A percentile compares a stretch with the other conserved stretches of the same genome.
These are phyloP conservation scores for Acipenser ruthenus DNA, from an alignment of 2,797 vertebrate genomes.

Conservation along the genomic window DNA sequence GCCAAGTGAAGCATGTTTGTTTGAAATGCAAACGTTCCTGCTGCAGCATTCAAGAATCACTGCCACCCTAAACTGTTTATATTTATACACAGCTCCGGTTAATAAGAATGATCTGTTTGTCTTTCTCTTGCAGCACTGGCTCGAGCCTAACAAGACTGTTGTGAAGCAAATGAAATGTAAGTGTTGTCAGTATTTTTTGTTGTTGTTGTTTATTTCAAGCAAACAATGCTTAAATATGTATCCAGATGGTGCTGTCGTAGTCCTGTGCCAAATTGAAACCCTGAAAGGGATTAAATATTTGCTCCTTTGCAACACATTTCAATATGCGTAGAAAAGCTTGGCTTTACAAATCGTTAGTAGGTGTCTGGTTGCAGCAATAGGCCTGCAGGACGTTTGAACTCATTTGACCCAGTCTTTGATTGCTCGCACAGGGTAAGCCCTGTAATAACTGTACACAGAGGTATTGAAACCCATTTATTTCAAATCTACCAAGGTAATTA, in stretches of 20 bases:
- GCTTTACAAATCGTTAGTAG: not conserved
- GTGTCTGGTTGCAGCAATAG: not conserved
- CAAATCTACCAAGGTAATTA: no score
- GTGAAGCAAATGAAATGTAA: slow-evolving; percentile 98
- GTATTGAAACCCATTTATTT: no score
- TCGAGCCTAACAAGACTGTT: slow-evolving; percentile 89
- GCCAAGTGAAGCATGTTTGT: no score
- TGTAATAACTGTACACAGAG: no score
- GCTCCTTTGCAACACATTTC: not conserved
- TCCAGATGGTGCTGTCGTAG: not conserved
- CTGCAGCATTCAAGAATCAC: no score
- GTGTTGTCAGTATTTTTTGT: slow-evolving; percentile 43
- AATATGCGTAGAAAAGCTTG: slow-evolving; percentile 1
- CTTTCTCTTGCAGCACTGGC: slow-evolving; percentile 79
- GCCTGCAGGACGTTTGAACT: not conserved
- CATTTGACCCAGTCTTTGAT: not conserved
- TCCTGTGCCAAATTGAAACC: not conserved
- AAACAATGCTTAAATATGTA: not conserved
- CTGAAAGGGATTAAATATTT: not conserved
- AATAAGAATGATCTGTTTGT: not conserved
- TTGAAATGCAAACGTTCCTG: no score
- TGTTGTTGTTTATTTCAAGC: not conserved
- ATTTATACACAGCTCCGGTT: no score
- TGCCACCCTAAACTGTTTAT: no score
- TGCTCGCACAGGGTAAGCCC: not conserved